A percentile compares a stretch with the other conserved stretches of the same genome.
Conservation (phyloP, 2,888 invertebrate species). For the Tridacna gigas region DNA sequence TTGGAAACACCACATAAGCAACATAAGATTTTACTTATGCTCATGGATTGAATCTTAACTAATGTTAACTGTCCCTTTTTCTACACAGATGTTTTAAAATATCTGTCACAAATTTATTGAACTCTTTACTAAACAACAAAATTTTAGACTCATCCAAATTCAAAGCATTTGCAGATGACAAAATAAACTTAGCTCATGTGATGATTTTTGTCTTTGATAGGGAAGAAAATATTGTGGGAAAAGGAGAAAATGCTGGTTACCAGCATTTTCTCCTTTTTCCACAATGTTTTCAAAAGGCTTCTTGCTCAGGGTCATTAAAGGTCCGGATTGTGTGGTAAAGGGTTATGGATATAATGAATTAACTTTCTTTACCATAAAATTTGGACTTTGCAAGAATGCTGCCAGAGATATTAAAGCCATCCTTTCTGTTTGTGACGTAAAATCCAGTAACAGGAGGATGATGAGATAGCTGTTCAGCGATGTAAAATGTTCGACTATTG, state of each 20-base stretch:
- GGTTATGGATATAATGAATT: not conserved
- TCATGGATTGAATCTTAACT: no score
- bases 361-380: constrained; percentile 91
- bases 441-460: constrained; percentile 97
- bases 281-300: not conserved
- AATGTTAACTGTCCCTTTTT: no score
- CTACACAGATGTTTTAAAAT: no score
- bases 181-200: no score
- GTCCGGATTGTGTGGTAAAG: not conserved
- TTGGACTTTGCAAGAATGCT: constrained; percentile 97
- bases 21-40: no score
- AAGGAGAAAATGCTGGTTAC: not conserved
- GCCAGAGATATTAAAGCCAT: constrained; percentile 95
- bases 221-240: not conserved
- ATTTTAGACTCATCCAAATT: no score
- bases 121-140: no score
- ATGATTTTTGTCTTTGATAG: no score
- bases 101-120: no score
- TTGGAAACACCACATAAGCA: no score
- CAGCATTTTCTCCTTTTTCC: not conserved
- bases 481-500: constrained; percentile 94
- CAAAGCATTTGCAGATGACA: no score
- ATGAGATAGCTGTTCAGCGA: constrained; percentile 97
- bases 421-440: constrained; percentile 96
- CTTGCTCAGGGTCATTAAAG: not conserved